Evolutionary conservation across 2,797 vertebrate genomes (phyloP), one percentile per base, ranked within the genome.

Genomic region (Eutrigla gurnardus): DNA sequence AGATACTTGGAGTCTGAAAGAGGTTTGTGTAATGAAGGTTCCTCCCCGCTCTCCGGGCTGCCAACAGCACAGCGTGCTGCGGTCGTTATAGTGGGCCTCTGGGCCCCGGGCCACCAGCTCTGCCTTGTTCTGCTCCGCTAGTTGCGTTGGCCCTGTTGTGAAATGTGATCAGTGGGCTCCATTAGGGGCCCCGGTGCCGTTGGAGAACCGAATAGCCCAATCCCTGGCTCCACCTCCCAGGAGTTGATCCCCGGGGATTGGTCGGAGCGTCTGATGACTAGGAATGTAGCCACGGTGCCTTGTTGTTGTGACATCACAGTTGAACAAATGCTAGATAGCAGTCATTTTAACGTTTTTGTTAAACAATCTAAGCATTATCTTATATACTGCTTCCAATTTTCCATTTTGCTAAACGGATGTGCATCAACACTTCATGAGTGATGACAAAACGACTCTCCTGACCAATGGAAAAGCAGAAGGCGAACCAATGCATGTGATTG

Each of bases 101-200:
- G 84, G 78, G 81, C 81, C 65, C 42, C 7, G 70, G 85, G 83
- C 86, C 85, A 79, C 87, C 71, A 49, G 75, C 76, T 75, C 65
- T 59, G 79, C 74, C 76, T 65, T 69, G 70, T 83, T 81, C 86
- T 73, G 81, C 82, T 80, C 80, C 53, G 75, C 77, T 82, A 78
- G 69, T 80, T 78, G 77, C 57, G 11, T 53, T 68, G 73, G 67
- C 71, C 70, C 80, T 50, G 74, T 78, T 88, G 87, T 88, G 88
- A 89, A 89, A 92, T 88, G 80, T 89, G 81, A 92, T 89, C 86
- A 78, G 83, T 89, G 76, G 68, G 81, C 82, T 86, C 81, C 78
- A 77, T 86, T 85, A 82, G 75, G 78, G 77, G 75, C 74, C 81
- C 81, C 71, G 70, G 75, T 65, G 82, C 78, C 46, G 36, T 33